Conservation (phyloP, 2,797 vertebrate species). For the Babyrousa celebensis region DNA sequence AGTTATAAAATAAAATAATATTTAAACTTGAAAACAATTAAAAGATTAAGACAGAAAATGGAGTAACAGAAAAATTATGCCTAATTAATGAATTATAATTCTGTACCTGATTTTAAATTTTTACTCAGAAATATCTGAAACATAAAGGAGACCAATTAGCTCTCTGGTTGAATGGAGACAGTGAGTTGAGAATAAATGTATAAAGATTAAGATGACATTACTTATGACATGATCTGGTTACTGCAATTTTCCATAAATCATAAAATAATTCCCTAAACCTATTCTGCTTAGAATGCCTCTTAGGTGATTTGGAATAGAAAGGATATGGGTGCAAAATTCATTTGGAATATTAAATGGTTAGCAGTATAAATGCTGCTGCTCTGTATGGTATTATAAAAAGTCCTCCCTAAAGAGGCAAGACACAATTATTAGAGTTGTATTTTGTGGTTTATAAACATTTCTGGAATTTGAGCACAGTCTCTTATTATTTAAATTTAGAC, state of each 20-base stretch:
- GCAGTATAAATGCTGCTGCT: neutral
- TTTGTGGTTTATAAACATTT: slow-evolving; percentile 44
- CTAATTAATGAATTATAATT: neutral
- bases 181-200: neutral
- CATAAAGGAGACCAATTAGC: neutral
- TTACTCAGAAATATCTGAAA: slow-evolving; percentile 32
- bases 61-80: neutral
- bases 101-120: neutral
- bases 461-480: neutral
- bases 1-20: neutral
- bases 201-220: neutral
- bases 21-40: neutral
- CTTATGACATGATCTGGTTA: neutral
- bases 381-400: neutral
- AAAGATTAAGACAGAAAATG: neutral
- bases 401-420: neutral
- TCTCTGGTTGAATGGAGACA: neutral
- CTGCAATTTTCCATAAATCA: neutral
- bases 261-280: neutral
- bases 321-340: neutral
- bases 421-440: neutral
- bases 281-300: neutral
- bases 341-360: neutral
- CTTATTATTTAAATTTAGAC: neutral
- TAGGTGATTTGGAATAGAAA: neutral